phyloP scores from a whole-genome alignment of 2,113 vertebrate species.

The Anas platyrhynchos region DNA sequence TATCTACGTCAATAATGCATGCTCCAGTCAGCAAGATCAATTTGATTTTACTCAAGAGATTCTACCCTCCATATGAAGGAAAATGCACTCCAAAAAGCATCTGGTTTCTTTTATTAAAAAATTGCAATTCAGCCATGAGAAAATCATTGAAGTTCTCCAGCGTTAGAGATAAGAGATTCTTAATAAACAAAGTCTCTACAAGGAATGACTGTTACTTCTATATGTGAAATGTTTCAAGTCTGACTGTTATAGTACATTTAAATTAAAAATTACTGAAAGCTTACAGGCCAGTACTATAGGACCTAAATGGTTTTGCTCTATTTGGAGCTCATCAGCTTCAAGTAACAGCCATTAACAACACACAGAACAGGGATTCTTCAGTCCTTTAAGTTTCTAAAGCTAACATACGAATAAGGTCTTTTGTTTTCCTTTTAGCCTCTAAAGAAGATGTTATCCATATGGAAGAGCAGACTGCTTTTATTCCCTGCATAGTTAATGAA shows the following conservation, averaged over 20 bases:
- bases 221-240: background rate
- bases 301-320: background rate
- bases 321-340: background rate
- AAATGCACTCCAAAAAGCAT: background rate
- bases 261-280: background rate
- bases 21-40: background rate
- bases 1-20: constrained; percentile 3
- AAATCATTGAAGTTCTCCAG: background rate
- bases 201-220: background rate
- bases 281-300: background rate
- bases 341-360: background rate
- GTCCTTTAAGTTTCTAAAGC: background rate
- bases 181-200: background rate
- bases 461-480: background rate
- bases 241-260: background rate
- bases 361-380: background rate
- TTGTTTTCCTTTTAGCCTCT: background rate
- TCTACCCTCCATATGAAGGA: background rate
- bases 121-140: background rate
- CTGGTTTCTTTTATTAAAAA: background rate
- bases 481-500: background rate
- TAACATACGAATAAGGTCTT: background rate
- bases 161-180: background rate
- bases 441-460: background rate
- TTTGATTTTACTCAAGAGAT: background rate